Evolutionary conservation across 2,113 vertebrate genomes (phyloP), one percentile per base, ranked within the genome.

Genomic region (Ondatra zibethicus): DNA sequence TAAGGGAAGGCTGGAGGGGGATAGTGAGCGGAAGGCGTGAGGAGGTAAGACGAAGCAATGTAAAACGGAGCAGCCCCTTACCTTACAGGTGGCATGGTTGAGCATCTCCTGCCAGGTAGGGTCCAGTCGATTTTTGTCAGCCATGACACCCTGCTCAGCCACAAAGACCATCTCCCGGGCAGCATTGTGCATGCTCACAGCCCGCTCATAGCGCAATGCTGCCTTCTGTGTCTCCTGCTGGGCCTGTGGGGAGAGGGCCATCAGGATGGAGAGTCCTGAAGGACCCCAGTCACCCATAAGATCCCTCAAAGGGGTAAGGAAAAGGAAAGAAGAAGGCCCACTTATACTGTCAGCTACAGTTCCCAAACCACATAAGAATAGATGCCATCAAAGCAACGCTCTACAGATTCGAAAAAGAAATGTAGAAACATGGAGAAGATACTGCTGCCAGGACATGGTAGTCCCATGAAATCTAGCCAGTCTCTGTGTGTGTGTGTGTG

Each of bases 101-200:
- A 99, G 99, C 99, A 99, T 99, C 97, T 99, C 99, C 96, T 99
- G 99, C 99, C 99, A 99, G 0, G 99, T 99, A 47, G 99, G 99
- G 92, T 99, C 99, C 97, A 99, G 97, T 2, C 99, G 99, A 98
- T 99, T 99, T 82, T 98, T 99, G 97, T 99, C 99, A 0, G 99
- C 99, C 98, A 99, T 97, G 36, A 99, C 99, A 0, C 99, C 99
- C 97, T 99, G 99, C 96, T 99, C 99, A 0, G 99, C 99, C 97
- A 99, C 99, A 1, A 99, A 99, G 36, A 99, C 99, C 99, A 99
- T 99, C 96, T 99, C 99, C 7, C 99, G 98, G 47, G 99, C 99
- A 0, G 99, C 99, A 0, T 99, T 99, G 98, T 99, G 99, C 99
- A 99, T 99, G 97, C 99, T 99, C 63, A 99, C 99, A 0, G 99